Evolutionary conservation across 2,113 vertebrate genomes (phyloP), one percentile per base, ranked within the genome.

Genomic region (Mormoops blainvillei): DNA sequence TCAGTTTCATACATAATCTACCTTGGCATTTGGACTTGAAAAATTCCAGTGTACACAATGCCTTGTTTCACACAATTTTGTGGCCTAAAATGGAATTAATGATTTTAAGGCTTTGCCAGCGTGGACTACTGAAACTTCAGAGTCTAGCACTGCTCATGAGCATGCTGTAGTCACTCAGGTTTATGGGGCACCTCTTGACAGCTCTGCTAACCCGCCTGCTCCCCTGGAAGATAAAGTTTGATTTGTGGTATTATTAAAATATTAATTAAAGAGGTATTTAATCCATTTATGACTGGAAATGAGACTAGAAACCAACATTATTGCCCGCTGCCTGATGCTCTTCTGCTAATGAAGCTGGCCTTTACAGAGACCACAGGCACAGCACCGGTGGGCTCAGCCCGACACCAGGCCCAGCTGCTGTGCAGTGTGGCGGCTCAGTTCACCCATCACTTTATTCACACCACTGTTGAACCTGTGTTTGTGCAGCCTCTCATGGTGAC

Each of bases 351-450:
- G 77, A 76, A 7, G 28, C 5, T 56, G 70, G 20, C 71, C 65
- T 82, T 71, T 67, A 3, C 11, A 6, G 5, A 50, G 43, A 2
- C 0, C 2, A 15, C 6, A 14, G 33, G 0, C 4, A 0, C 2
- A 7, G 26, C 5, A 0, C 36, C 45, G 4, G 3, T 8, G 1
- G 71, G 31, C 50, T 63, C 63, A 7, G 12, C 43, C 65, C 15
- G 58, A 65, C 19, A 2, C 58, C n/a, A 33, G 65, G 24, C 43
- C 26, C 26, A 81, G 33, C 15, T 7, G 4, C 74, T 22, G 5
- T 52, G 4, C 13, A 20, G 0, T 1, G 4, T 4, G 31, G 6
- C 16, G 24, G 28, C 67, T 24, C 7, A 0, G 0, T 50, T 56
- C 20, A 76, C 13, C 38, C 43, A 36, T 4, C 19, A 0, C 8